Conservation (phyloP, 2,888 invertebrate species). For the Drosophila paranaensis region DNA sequence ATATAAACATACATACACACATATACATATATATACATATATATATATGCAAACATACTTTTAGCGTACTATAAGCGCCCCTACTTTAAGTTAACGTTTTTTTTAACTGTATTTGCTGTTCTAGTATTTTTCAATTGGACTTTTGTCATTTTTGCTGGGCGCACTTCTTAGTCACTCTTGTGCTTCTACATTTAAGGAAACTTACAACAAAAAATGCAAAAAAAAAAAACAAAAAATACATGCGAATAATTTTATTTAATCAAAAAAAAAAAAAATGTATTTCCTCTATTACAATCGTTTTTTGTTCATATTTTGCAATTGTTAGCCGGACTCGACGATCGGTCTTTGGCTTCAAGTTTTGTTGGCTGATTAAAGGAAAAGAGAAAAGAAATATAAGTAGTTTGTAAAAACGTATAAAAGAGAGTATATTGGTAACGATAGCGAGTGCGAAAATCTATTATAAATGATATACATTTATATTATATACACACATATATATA, state of each 20-base stretch:
- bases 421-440: constrained; percentile 43
- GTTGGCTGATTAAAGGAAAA: constrained; percentile 27
- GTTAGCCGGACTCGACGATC: constrained; percentile 50
- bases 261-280: constrained; percentile 10
- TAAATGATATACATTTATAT: constrained; percentile 23
- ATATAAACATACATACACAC: not conserved
- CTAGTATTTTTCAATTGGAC: constrained; percentile 32
- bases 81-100: constrained; percentile 35
- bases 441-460: constrained; percentile 48
- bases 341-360: constrained; percentile 34
- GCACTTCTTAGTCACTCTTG: constrained; percentile 69
- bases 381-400: constrained; percentile 23
- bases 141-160: constrained; percentile 48
- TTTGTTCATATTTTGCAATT: constrained; percentile 54
- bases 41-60: constrained; percentile 24
- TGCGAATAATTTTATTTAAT: constrained; percentile 19
- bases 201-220: not conserved
- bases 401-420: constrained; percentile 49
- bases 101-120: constrained; percentile 53
- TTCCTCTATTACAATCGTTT: constrained; percentile 21
- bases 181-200: constrained; percentile 58
- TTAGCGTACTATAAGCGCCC: constrained; percentile 25
- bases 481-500: constrained; percentile 20
- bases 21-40: not conserved
- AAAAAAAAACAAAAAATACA: constrained; percentile 1